Evolutionary conservation across 2,888 invertebrate genomes (phyloP).

Genomic region (Amphiduros pacificus): DNA sequence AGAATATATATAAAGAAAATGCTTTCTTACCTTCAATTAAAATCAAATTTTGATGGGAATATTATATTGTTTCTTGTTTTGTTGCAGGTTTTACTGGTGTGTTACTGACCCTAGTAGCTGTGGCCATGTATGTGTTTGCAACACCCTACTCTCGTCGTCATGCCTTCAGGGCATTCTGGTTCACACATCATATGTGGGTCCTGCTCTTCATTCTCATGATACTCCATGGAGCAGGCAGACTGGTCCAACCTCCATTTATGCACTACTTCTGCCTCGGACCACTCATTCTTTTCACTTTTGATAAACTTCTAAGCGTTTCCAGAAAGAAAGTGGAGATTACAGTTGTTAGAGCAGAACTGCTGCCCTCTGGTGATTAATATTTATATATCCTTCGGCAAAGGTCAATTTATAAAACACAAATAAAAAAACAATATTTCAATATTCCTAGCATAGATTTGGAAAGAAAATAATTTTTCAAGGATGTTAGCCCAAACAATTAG

Average conservation of each 20-base stretch:
- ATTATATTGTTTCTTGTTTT: too few relatives aligned
- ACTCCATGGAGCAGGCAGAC: constrained; percentile 66
- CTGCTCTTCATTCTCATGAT: constrained; percentile 65
- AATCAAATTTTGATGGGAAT: too few relatives aligned
- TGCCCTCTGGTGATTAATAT: constrained; percentile 67
- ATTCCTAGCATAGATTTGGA: too few relatives aligned
- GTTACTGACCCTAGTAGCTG: constrained; percentile 61
- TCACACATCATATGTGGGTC: constrained; percentile 66
- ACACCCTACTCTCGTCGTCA: constrained; percentile 63
- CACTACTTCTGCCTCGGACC: constrained; percentile 67
- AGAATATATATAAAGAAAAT: too few relatives aligned
- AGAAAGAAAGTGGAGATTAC: constrained; percentile 67
- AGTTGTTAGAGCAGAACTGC: constrained; percentile 64
- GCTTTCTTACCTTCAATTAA: too few relatives aligned
- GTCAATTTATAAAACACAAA: too few relatives aligned
- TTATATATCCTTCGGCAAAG: too few relatives aligned
- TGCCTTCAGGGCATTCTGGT: constrained; percentile 67
- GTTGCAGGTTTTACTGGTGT: constrained; percentile 67
- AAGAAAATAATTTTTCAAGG: too few relatives aligned
- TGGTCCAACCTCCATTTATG: constrained; percentile 65
- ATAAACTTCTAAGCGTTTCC: constrained; percentile 64
- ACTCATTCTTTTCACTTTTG: constrained; percentile 64
- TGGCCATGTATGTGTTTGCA: constrained; percentile 64
- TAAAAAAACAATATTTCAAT: too few relatives aligned
- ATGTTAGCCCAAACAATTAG: too few relatives aligned